Base-by-base conservation (phyloP, 2,797 vertebrate species). In the Lutjanus campechanus region DNA sequence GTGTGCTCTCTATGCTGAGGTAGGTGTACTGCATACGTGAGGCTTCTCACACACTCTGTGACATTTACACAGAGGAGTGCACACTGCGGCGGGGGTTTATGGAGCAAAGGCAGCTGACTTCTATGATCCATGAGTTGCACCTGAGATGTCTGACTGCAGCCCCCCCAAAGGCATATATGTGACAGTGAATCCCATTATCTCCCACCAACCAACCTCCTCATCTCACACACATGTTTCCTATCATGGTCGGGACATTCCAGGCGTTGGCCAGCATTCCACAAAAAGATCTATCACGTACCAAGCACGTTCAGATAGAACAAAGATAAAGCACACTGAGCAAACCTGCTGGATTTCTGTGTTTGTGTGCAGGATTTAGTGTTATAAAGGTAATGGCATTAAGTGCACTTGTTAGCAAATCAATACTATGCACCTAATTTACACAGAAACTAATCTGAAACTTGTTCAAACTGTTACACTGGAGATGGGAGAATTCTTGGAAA, bases 211-310 rank as follows among this genome's bases (percentile, higher is more conserved):
- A 50, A 69, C 82, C 77, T 73, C 84, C 84, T 73, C 74, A 75
- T 82, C 66, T 56, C 72, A 85, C 90, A 93, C 93, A 93, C 89
- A 88, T 92, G 92, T 90, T 93, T 94, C 85, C 86, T 75, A 93
- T 94, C 90, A 91, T 6, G 66, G 70, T 68, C 40, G 13, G 78
- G 76, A 88, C 89, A 91, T 90, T 94, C 90, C 88, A 85, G 85
- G 73, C 85, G 79, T 85, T 84, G 71, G 77, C 85, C 75, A 25
- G 79, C 79, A 88, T 86, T 88, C 86, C 86, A 73, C 55, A 46
- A 62, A 88, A 78, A 83, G 58, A 88, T 85, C 75, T 60, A 86
- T 84, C 76, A 58, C 76, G 69, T 71, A 51, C 65, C 15, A 56
- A 83, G 74, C 46, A 63, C 36, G 49, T 58, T 60, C 79, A 74